A percentile compares a stretch with the other conserved stretches of the same genome.
Evolutionary conservation across 2,888 invertebrate genomes (phyloP).

Genomic region (Perizoma flavofasciatum): DNA sequence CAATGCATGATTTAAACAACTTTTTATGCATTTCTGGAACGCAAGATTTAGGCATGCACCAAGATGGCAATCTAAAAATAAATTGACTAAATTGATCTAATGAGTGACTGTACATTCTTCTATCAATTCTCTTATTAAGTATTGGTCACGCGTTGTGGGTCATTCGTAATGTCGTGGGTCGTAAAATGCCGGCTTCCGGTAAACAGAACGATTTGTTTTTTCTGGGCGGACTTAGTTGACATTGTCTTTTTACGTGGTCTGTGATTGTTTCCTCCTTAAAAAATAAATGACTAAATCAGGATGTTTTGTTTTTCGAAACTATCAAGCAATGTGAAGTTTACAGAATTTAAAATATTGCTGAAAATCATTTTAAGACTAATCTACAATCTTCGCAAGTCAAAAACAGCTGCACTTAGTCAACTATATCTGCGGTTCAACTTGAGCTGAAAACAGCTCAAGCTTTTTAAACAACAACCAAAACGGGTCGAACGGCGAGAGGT

Average conservation of each 20-base stretch:
- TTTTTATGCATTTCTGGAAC: constrained; percentile 1
- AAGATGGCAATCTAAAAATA: background rate
- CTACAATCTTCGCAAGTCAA: too few species aligned
- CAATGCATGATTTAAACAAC: constrained; percentile 5
- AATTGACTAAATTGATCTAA: constrained; percentile 13
- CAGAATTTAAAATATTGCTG: too few species aligned
- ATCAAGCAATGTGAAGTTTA: background rate
- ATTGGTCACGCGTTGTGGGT: constrained; percentile 41
- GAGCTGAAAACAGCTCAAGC: too few species aligned
- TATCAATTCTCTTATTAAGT: constrained; percentile 39
- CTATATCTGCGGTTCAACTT: too few species aligned
- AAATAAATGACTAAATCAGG: background rate
- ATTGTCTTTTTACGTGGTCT: constrained; percentile 38
- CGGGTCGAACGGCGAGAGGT: too few species aligned
- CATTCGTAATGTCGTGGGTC: constrained; percentile 16
- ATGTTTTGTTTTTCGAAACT: constrained; percentile 24
- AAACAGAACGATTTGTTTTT: constrained; percentile 41
- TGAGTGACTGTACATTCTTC: constrained; percentile 28
- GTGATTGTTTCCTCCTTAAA: constrained; percentile 43
- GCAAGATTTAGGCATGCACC: background rate
- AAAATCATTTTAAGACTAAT: too few species aligned
- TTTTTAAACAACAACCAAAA: too few species aligned
- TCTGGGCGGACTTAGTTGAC: constrained; percentile 30
- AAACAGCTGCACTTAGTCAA: too few species aligned
- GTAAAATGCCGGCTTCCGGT: constrained; percentile 46